Base-by-base conservation (phyloP, 2,888 invertebrate species). In the Diplolepis rosae region DNA sequence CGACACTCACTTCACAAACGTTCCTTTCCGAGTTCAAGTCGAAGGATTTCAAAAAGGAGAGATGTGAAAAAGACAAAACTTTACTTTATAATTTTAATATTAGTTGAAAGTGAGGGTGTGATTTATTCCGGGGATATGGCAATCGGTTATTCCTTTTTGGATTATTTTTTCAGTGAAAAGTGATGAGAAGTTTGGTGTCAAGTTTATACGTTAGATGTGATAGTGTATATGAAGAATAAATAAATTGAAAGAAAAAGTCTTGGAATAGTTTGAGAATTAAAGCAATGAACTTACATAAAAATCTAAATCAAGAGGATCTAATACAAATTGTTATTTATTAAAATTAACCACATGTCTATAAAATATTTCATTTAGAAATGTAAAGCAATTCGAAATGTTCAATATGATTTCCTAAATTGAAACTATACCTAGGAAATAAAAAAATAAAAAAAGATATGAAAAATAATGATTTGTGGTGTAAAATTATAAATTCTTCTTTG, bases 1-100 rank as follows among this genome's bases (percentile, higher is more conserved):
- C 39, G 61, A 42, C 39, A 24, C 39, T 24, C 61, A 61, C 24
- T 61, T 42, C 24, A 39, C 13, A 39, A 61, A 4, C 39, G 61
- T 35, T 24, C 24, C 35, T 54, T 32, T 18, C 30, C 54, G 30
- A 54, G 56, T 61, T 24, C 24, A 18, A 61, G n/a, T 61, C 39
- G 39, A 61, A 39, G 61, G 39, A 61, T 24, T 39, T 61, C 50
- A n/a, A 48, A 48, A 22, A 9, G 18, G 18, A 9, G 48, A 15
- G 48, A 48, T 48, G 48, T 18, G 22, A 48, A 48, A 48, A 22
- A 22, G 48, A 22, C 48, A 22, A 11, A 22, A 48, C 48, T 22
- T 22, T 15, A 48, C n/a, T n/a, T n/a, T n/a, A n/a, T n/a, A n/a
- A n/a, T n/a, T n/a, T n/a, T n/a, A n/a, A n/a, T n/a, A n/a, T n/a